Base-by-base conservation (phyloP, 92 coral and sea anemone species). In the Pocillopora meandrina region DNA sequence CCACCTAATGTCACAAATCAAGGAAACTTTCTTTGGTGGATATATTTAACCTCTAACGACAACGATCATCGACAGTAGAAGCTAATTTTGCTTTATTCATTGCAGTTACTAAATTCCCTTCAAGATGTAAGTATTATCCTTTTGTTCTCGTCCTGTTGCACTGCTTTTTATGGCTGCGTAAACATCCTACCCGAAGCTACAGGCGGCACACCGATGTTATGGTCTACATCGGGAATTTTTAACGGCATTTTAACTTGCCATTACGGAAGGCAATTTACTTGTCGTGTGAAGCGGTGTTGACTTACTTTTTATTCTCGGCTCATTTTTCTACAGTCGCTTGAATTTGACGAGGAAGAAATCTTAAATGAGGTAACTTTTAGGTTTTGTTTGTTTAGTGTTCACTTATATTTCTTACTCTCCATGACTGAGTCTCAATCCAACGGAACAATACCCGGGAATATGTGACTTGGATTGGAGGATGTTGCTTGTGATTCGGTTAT, bases 341-440 rank as follows among this genome's bases (percentile, higher is more conserved):
- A 94, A 62, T 66, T 92, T 77, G 95, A 89, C 66, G 98, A 94
- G 65, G 98, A 94, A 1, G 98, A 94, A 70, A 60, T 89, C 61
- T 76, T 94, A 62, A 85, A 91, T 56, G 89, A 90, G 81, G 98
- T 92, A 75, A 71, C 87, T 55, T 4, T 65, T 9, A 1, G 14
- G 56, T 47, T 56, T 56, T 74, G 10, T 26, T 61, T 13, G 9
- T 33, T n/a, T 7, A 42, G 52, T 42, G 52, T n/a, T 58, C 63
- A 12, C 11, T 13, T 17, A 12, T 75, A 75, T 55, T 14, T 62
- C 26, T 18, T 16, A 16, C 66, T 20, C 66, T 62, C 19, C 20
- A 1, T 20, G 6, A 62, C n/a, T 62, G 20, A 62, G 52, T 42
- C 52, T 0, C 4, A 2, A 42, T 42, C 52, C 52, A 42, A 42